Evolutionary conservation across 2,888 invertebrate species (phyloP).

Genomic region (Phrixothrix hirtus): DNA sequence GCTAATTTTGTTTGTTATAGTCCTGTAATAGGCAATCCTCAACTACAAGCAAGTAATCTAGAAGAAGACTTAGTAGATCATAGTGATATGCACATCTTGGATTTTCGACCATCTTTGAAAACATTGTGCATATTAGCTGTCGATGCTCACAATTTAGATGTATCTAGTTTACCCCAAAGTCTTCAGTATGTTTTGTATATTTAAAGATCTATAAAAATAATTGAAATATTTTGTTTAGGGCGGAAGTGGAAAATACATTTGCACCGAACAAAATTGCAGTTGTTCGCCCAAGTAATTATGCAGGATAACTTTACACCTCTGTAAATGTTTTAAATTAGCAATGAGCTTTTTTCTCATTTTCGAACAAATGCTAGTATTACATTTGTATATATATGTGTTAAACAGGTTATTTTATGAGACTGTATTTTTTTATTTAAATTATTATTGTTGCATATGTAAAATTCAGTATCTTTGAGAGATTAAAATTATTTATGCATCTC

Average conservation of each 20-base stretch:
- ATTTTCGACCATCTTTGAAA: slow-evolving; percentile 75
- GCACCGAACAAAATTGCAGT: slow-evolving; percentile 71
- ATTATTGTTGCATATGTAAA: slow-evolving; percentile 14
- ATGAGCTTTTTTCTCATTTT: background rate
- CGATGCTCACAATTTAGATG: slow-evolving; percentile 67
- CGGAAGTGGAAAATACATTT: slow-evolving; percentile 71
- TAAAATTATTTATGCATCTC: background rate
- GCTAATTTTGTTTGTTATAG: no score
- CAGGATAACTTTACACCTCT: slow-evolving; percentile 44
- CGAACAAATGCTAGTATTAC: slow-evolving; percentile 2
- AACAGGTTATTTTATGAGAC: slow-evolving; percentile 14
- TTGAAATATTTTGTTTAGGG: slow-evolving; percentile 57
- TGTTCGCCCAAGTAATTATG: slow-evolving; percentile 50
- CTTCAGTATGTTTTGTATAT: slow-evolving; percentile 60
- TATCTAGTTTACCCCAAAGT: slow-evolving; percentile 65
- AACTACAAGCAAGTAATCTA: slow-evolving; percentile 48
- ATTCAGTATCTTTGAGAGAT: background rate
- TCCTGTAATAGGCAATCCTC: slow-evolving; percentile 24
- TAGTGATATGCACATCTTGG: slow-evolving; percentile 80
- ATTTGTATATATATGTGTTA: slow-evolving; percentile 6
- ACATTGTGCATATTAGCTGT: slow-evolving; percentile 72
- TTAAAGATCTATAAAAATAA: background rate
- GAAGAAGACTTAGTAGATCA: slow-evolving; percentile 71
- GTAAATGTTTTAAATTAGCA: slow-evolving; percentile 2
- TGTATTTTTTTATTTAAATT: slow-evolving; percentile 23